Evolutionary conservation across 2,113 vertebrate species (phyloP), one percentile per base, ranked within the genome.

Genomic region (Tupaia tana): DNA sequence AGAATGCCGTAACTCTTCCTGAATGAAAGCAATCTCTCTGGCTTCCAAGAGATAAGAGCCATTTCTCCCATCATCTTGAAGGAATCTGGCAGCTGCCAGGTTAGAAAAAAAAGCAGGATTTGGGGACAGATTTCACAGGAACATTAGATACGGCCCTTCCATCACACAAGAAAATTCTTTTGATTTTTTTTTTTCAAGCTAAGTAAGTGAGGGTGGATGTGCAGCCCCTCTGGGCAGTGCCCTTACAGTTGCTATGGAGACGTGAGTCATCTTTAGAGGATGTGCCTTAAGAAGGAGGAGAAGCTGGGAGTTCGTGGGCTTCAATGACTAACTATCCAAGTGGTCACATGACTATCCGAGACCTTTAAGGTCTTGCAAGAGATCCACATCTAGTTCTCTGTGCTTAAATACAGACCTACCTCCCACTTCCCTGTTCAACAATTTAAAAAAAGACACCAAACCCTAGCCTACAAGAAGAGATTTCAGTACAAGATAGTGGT

Each of bases 21-120:
- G 63, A 94, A 84, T 71, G 24, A 58, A 59, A 88, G 89, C 4
- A 70, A 75, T 64, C 91, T 90, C 79, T 97, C 69, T 94, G 74
- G 74, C 52, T 95, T 86, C 15, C 19, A 52, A 89, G 73, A 85
- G 63, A 31, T 11, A 59, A 90, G 84, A 81, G 20, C 22, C 58
- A 80, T 58, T 73, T 74, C 74, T 19, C 9, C 90, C 5, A 61
- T 27, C 27, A 82, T 58, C 92, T 27, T 70, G 27, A 95, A 61
- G 66, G 81, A 87, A 70, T 64, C 1, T 74, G 91, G 67, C 71
- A 91, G 70, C 43, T 77, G 61, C 54, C 58, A 74, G 64, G 34
- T 67, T 78, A 67, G 77, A 94, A 93, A 74, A 43, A 43, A 25
- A 81, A 61, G 34, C 56, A 81, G 84, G 84, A 91, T 73, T 58